Percentiles rank a stretch among this genome's conserved stretches.
Evolutionary conservation across 1,140 invertebrate genomes (phyloP).

Genomic region (Contarinia nasturtii): DNA sequence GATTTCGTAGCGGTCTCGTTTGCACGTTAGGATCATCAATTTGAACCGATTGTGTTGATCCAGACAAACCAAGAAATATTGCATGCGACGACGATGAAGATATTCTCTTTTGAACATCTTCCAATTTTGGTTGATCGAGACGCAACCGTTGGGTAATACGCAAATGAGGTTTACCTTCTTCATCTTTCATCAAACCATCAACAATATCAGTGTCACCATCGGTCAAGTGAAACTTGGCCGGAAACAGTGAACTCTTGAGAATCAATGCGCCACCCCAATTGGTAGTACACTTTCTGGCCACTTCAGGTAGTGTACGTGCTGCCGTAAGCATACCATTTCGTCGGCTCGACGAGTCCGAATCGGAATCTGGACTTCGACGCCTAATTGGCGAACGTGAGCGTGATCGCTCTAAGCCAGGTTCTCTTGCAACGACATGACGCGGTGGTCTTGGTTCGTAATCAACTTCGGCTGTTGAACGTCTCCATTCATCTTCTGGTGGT

Average conservation of each 20-base stretch:
- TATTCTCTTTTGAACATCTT: constrained; percentile 87
- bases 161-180: constrained; percentile 72
- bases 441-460: constrained; percentile 28
- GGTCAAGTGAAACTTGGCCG: constrained; percentile 84
- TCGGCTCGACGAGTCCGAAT: constrained; percentile 56
- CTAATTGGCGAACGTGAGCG: constrained; percentile 50
- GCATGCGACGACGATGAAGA: constrained; percentile 69
- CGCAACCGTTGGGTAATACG: constrained; percentile 87
- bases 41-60: constrained; percentile 48
- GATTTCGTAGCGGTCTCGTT: constrained; percentile 76
- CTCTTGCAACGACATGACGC: constrained; percentile 43
- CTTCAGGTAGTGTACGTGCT: constrained; percentile 58
- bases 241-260: constrained; percentile 88
- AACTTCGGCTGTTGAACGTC: constrained; percentile 24
- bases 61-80: constrained; percentile 76
- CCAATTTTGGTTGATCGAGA: constrained; percentile 82
- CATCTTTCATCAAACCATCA: constrained; percentile 80
- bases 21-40: constrained; percentile 65
- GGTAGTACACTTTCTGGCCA: constrained; percentile 48
- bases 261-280: constrained; percentile 90
- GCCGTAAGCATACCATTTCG: constrained; percentile 49
- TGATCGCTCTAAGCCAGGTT: constrained; percentile 49
- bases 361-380: constrained; percentile 50
- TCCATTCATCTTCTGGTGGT: constrained; percentile 4
- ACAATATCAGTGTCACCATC: constrained; percentile 90